A percentile compares a stretch with the other conserved stretches of the same genome.
Conservation (phyloP, 37 sponge, comb jelly and placozoan genomes). For the Spongilla lacustris region DNA sequence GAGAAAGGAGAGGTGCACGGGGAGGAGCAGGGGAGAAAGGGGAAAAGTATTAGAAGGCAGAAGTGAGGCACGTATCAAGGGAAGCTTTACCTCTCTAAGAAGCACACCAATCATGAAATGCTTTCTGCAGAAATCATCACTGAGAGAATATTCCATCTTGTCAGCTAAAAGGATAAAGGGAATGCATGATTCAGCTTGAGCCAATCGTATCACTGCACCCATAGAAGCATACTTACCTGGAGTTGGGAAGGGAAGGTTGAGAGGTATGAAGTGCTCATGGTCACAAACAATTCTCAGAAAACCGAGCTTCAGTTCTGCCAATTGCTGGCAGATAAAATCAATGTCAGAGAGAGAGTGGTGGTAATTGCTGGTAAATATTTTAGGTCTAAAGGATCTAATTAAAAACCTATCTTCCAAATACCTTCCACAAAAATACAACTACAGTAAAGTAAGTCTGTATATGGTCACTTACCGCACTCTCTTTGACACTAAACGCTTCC, state of each 20-base stretch:
- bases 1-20: no score
- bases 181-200: background rate
- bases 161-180: slow-evolving; percentile 13
- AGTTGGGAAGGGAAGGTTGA: slow-evolving; percentile 82
- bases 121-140: slow-evolving; percentile 78
- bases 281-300: slow-evolving; percentile 80
- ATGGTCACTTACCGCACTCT: slow-evolving; percentile 26
- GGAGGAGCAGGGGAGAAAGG: no score
- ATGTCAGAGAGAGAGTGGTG: background rate
- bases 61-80: no score
- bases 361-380: no score
- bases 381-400: no score
- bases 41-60: no score
- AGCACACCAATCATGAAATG: slow-evolving; percentile 88
- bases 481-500: slow-evolving; percentile 51
- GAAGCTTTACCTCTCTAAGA: slow-evolving; percentile 68
- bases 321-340: slow-evolving; percentile 12
- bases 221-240: background rate
- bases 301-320: slow-evolving; percentile 78
- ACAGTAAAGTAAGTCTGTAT: background rate
- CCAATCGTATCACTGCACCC: no score
- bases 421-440: no score
- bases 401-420: no score
- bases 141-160: slow-evolving; percentile 39
- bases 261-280: slow-evolving; percentile 91